phyloP scores from a whole-genome alignment of 92 coral and sea anemone genomes.

The Hydrozoanthus gracilis region DNA sequence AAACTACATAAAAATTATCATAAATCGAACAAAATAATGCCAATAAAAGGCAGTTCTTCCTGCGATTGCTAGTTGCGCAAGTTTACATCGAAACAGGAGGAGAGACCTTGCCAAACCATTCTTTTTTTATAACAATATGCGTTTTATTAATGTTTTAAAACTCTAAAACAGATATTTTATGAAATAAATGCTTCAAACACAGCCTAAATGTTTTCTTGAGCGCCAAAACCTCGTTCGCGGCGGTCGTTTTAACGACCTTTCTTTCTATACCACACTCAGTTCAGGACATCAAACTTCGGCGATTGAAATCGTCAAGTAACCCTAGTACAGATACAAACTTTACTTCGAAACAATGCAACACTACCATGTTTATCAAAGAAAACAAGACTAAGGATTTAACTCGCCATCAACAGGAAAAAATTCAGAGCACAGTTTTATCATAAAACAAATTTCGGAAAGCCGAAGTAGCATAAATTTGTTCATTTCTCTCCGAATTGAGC shows the following conservation, averaged over 20 bases:
- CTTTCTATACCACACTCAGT: neutral
- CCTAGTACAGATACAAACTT: neutral
- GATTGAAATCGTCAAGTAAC: neutral
- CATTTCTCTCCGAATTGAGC: slow-evolving; percentile 22
- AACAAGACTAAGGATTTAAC: neutral
- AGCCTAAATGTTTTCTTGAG: neutral
- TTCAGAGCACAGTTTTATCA: neutral
- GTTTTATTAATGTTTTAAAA: neutral
- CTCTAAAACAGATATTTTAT: neutral
- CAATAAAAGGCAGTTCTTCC: slow-evolving; percentile 1
- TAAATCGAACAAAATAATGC: slow-evolving; percentile 33
- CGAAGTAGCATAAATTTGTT: slow-evolving; percentile 47
- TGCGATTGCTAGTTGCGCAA: slow-evolving; percentile 34
- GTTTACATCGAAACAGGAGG: neutral
- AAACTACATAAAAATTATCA: slow-evolving; percentile 19
- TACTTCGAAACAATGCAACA: neutral
- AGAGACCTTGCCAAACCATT: neutral
- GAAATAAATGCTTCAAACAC: slow-evolving; percentile 2
- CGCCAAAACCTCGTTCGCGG: neutral
- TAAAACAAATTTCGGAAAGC: slow-evolving; percentile 24
- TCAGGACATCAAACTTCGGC: slow-evolving; percentile 31
- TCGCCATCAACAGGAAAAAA: neutral
- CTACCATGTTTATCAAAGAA: neutral
- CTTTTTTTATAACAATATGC: neutral
- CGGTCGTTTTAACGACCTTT: slow-evolving; percentile 17